These are phyloP conservation scores for Rotaria sp. DNA, from an alignment of 2,888 invertebrate genomes.

Conservation along the genomic window DNA sequence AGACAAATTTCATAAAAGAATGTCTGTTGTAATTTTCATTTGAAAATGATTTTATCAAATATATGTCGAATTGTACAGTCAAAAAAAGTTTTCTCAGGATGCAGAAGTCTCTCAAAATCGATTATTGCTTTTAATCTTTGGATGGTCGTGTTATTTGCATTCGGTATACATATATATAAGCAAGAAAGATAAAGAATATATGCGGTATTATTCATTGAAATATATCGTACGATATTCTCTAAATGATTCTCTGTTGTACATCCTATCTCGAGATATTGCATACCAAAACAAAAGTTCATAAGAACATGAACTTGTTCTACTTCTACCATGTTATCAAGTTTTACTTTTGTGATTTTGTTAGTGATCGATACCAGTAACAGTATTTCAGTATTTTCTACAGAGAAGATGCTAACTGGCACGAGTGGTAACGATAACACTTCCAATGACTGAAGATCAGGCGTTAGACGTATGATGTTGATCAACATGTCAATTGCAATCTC, in stretches of 20 bases:
- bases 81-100: background rate
- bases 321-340: background rate
- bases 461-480: background rate
- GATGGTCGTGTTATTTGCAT: background rate
- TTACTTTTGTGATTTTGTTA: background rate
- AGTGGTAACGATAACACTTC: background rate
- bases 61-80: background rate
- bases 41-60: background rate
- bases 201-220: background rate
- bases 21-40: background rate
- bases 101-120: background rate
- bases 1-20: no score
- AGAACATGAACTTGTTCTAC: background rate
- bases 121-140: background rate
- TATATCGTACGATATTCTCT: background rate
- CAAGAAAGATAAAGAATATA: background rate
- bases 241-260: background rate
- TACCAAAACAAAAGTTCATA: background rate
- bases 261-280: background rate
- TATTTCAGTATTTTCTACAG: background rate
- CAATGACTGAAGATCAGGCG: background rate
- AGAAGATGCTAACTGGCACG: background rate
- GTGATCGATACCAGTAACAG: background rate
- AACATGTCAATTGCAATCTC: background rate
- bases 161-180: background rate